Evolutionary conservation across 2,113 vertebrate genomes (phyloP).

Genomic region (Calidris pugnax): DNA sequence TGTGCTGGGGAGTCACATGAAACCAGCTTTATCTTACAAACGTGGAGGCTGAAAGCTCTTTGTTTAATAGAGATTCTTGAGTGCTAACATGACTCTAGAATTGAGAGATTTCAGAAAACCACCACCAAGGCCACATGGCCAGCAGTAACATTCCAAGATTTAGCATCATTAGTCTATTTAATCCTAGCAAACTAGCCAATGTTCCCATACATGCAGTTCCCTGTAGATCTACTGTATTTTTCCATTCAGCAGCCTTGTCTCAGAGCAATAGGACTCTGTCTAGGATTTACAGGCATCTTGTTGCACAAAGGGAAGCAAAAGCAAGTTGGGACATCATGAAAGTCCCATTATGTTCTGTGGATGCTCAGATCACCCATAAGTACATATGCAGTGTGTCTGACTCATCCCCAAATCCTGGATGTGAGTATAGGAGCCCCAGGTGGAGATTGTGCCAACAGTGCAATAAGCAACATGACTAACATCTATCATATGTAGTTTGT

Average conservation of each 20-base stretch:
- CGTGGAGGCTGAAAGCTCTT: background rate
- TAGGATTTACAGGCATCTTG: background rate
- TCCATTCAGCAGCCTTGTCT: background rate
- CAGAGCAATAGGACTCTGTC: background rate
- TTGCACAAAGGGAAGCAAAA: constrained; percentile 12
- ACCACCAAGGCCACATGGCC: background rate
- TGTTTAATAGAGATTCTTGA: background rate
- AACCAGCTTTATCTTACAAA: background rate
- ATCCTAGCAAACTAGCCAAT: background rate
- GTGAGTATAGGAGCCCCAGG: background rate
- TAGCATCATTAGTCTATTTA: background rate
- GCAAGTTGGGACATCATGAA: background rate
- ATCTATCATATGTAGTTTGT: constrained; percentile 16
- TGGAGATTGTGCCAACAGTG: constrained; percentile 30
- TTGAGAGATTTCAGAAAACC: background rate
- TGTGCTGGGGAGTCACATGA: background rate
- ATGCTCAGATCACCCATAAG: background rate
- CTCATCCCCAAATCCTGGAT: constrained; percentile 49
- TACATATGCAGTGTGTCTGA: constrained; percentile 2
- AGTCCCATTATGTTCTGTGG: background rate
- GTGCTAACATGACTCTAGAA: background rate
- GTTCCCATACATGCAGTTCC: background rate
- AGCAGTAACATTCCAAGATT: background rate
- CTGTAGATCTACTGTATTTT: background rate
- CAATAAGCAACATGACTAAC: constrained; percentile 49